Base-by-base conservation (phyloP, 2,888 invertebrate species). In the Lamellibrachia satsuma region DNA sequence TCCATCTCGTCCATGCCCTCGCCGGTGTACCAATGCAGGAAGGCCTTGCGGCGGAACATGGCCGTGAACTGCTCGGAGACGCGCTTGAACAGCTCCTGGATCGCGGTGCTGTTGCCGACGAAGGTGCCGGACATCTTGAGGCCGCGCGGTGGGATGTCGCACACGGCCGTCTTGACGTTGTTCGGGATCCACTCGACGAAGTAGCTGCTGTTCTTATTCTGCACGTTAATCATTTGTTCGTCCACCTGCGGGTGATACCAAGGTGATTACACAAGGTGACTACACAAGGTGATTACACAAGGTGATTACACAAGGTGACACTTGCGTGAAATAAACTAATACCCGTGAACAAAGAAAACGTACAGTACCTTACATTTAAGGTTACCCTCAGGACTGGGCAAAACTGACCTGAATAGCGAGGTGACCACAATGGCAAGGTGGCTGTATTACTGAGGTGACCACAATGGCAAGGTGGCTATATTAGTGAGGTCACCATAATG, bases 1-100 rank as follows among this genome's bases (percentile, higher is more conserved):
- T 99, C 99, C 98, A 98, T 98, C 97, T 99, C 98, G 97, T 99
- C 99, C 99, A 99, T 99, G 93, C 99, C 99, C 97, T 99, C 99
- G 93, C 99, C 99, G 51, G 98, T 99, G 97, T 99, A 99, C 99
- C 99, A 99, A 97, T 99, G 99, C 97, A 99, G 97, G 98, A 99
- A 99, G 96, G 99, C 99, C 97, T 98, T 99, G 95, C 99, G 98
- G 95, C 98, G 97, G 97, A 99, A 99, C 99, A 99, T 98, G 95
- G 98, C 98, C 93, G 95, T 95, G 95, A 96, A 96, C 94, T 96
- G 96, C 94, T 96, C 96, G 2, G 96, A 95, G 90, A 96, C 94
- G 92, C 96, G 95, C 94, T 96, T 96, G 95, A 96, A 96, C 92
- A 96, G 94, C 93, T 96, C 96, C 96, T 91, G 91, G 52, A 91